Percentiles rank a stretch among this genome's conserved stretches.
Evolutionary conservation across 2,888 invertebrate genomes (phyloP).

Genomic region (Pyralis farinalis): DNA sequence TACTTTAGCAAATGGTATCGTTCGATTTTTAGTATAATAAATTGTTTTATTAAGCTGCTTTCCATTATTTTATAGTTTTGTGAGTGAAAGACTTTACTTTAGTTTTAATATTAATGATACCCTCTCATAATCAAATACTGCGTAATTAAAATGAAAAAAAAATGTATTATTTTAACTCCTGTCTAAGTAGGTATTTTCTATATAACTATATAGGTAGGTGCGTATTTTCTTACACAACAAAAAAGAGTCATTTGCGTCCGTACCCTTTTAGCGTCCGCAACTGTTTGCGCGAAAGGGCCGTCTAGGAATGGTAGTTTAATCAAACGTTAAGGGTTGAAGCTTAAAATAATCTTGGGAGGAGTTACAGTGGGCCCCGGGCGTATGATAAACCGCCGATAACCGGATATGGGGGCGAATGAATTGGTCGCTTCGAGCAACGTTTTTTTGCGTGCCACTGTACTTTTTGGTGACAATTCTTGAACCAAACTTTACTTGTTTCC

Average conservation of each 20-base stretch:
- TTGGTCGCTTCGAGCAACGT: slow-evolving; percentile 65
- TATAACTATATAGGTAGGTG: neutral
- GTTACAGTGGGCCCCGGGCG: slow-evolving; percentile 59
- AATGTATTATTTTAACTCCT: too few relatives aligned
- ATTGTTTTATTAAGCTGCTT: too few relatives aligned
- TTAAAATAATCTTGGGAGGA: slow-evolving; percentile 71
- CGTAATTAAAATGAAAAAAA: too few relatives aligned
- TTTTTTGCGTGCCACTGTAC: slow-evolving; percentile 60
- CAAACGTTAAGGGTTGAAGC: slow-evolving; percentile 69
- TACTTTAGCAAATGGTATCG: too few relatives aligned
- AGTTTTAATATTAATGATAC: too few relatives aligned
- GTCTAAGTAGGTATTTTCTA: neutral
- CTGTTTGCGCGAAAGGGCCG: slow-evolving; percentile 19
- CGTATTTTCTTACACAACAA: slow-evolving; percentile 13
- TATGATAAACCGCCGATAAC: slow-evolving; percentile 76
- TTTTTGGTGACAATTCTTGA: slow-evolving; percentile 39
- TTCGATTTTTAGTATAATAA: too few relatives aligned
- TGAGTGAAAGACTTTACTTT: too few relatives aligned
- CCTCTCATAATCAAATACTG: too few relatives aligned
- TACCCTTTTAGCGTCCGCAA: slow-evolving; percentile 6
- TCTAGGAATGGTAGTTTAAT: slow-evolving; percentile 57
- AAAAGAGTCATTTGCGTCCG: slow-evolving; percentile 2
- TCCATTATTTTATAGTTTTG: too few relatives aligned
- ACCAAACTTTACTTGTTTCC: slow-evolving; percentile 7
- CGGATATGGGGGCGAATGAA: slow-evolving; percentile 72